Conservation (phyloP, 2,113 vertebrate genomes). For the Raphicerus campestris region DNA sequence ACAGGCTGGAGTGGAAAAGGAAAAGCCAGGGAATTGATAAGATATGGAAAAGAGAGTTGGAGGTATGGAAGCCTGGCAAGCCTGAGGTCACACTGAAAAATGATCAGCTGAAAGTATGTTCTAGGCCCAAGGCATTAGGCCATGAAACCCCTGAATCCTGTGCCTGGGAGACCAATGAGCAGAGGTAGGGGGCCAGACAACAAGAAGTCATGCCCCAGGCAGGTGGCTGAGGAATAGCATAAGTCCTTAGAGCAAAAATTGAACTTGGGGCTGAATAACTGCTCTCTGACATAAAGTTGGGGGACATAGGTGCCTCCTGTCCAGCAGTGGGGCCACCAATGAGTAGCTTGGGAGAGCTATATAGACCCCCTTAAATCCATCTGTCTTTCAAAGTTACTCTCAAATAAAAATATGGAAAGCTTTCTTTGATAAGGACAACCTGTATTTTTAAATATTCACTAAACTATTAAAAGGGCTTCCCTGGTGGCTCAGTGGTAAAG, state of each 20-base stretch:
- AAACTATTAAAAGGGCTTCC: neutral
- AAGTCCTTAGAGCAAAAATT: neutral
- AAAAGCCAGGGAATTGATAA: neutral
- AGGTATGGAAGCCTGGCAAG: neutral
- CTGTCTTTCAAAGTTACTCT: neutral
- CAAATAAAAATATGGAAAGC: neutral
- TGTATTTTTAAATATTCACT: neutral
- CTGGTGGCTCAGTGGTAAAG: neutral
- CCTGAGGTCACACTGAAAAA: neutral
- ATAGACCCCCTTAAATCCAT: neutral
- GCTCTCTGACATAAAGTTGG: neutral
- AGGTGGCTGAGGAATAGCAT: neutral
- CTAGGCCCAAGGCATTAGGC: neutral
- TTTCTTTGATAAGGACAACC: neutral
- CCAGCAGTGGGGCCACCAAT: neutral
- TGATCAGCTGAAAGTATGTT: neutral
- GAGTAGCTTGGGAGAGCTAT: neutral
- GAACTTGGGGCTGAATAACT: neutral
- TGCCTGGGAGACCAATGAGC: neutral
- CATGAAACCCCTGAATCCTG: neutral
- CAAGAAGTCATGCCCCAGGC: neutral
- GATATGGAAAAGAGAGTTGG: neutral
- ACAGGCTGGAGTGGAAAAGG: neutral
- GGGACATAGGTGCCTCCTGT: neutral
- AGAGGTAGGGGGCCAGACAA: neutral